Conservation (phyloP, 1,140 invertebrate genomes). For the Drosophila ficusphila region DNA sequence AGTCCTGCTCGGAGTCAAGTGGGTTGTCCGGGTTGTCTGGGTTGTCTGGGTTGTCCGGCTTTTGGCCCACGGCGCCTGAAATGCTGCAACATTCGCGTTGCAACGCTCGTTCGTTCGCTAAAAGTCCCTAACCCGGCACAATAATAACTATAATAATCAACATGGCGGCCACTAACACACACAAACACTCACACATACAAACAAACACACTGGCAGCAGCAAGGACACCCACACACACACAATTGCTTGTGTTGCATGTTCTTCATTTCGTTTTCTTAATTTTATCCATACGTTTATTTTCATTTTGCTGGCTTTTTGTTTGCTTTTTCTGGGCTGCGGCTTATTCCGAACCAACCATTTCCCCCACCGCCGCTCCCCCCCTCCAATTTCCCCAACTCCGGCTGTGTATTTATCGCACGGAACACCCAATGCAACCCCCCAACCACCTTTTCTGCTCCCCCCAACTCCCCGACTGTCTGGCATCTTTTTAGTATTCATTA, state of each 20-base stretch:
- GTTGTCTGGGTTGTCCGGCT: slow-evolving; percentile 4
- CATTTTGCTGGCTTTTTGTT: slow-evolving; percentile 54
- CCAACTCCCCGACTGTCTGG: slow-evolving; percentile 2
- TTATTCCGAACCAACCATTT: neutral
- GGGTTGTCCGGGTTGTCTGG: slow-evolving; percentile 4
- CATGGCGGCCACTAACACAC: slow-evolving; percentile 45
- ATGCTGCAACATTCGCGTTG: slow-evolving; percentile 40
- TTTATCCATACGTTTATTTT: slow-evolving; percentile 76
- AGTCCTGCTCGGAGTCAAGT: neutral
- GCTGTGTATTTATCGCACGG: slow-evolving; percentile 69
- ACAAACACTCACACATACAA: slow-evolving; percentile 18
- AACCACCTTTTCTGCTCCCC: neutral
- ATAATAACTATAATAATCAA: slow-evolving; percentile 79
- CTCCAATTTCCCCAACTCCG: too few relatives aligned
- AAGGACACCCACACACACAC: slow-evolving; percentile 10
- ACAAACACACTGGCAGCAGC: slow-evolving; percentile 11
- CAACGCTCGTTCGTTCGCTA: slow-evolving; percentile 1
- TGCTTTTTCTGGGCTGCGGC: slow-evolving; percentile 20
- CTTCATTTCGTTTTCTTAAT: slow-evolving; percentile 74
- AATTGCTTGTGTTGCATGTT: slow-evolving; percentile 27
- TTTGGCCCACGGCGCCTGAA: slow-evolving; percentile 43
- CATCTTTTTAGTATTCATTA: slow-evolving; percentile 80
- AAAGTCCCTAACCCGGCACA: slow-evolving; percentile 51
- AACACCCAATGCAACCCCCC: slow-evolving; percentile 2
- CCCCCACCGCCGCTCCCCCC: neutral